Conservation (phyloP, 1,140 invertebrate species). For the Helicoverpa zea region DNA sequence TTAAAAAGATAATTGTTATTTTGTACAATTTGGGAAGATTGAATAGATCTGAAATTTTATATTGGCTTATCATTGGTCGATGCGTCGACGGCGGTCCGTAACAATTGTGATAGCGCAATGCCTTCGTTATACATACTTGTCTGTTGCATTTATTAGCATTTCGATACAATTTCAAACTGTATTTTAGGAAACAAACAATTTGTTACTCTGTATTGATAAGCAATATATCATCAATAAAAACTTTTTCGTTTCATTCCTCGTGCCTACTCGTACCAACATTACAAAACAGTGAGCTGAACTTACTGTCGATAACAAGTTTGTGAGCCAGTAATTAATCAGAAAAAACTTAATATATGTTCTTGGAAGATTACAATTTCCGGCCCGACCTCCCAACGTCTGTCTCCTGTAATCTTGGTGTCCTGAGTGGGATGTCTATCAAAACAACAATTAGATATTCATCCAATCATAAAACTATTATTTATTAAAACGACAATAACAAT, state of each 20-base stretch:
- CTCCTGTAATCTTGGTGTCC: no score
- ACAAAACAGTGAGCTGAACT: neutral
- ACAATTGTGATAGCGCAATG: constrained; percentile 83
- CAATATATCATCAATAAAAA: constrained; percentile 85
- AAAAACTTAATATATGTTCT: no score
- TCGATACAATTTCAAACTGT: constrained; percentile 74
- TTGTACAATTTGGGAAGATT: constrained; percentile 78
- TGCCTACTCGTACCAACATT: neutral
- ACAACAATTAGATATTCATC: no score
- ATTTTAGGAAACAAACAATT: constrained; percentile 79
- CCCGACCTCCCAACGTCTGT: no score
- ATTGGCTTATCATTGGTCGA: constrained; percentile 78
- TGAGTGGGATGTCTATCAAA: no score
- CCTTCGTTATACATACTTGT: constrained; percentile 74
- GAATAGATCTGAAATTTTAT: constrained; percentile 76
- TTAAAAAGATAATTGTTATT: constrained; percentile 79
- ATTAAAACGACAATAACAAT: no score
- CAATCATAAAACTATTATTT: no score
- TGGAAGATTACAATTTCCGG: no score
- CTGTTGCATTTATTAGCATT: constrained; percentile 86
- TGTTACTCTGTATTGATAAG: constrained; percentile 85
- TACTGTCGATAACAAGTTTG: no score
- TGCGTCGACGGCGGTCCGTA: constrained; percentile 61
- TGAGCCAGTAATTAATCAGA: no score
- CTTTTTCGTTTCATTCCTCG: constrained; percentile 67